Conservation (phyloP, 2,888 invertebrate genomes). For the Nomada fabriciana region DNA sequence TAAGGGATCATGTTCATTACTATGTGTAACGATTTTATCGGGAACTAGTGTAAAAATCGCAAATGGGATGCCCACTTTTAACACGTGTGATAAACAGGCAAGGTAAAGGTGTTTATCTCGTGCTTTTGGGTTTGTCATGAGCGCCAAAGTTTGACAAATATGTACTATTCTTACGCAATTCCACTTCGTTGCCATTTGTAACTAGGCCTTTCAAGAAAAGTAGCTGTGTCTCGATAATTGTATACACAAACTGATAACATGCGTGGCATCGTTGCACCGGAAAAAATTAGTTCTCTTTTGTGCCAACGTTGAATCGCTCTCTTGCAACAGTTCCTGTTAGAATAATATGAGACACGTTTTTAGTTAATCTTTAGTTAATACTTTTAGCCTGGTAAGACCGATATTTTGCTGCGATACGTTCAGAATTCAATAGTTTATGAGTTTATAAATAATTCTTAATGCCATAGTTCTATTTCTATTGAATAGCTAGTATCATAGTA, state of each 20-base stretch:
- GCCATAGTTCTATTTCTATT: background rate
- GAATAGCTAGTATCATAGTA: background rate
- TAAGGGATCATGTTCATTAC: background rate
- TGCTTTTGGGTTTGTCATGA: background rate
- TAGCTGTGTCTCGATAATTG: background rate
- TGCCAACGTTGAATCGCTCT: background rate
- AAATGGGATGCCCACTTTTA: background rate
- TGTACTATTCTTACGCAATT: background rate
- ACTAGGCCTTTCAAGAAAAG: background rate
- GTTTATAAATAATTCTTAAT: constrained; percentile 10
- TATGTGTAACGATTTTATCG: background rate
- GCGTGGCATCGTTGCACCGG: constrained; percentile 4
- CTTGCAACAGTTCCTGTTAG: background rate
- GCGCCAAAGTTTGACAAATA: background rate
- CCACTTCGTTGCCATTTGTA: background rate
- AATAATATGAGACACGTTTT: background rate
- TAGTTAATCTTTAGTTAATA: too few relatives aligned
- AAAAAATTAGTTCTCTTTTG: background rate
- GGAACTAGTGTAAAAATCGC: background rate
- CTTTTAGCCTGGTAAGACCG: background rate
- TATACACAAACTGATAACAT: constrained; percentile 8
- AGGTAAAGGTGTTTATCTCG: background rate
- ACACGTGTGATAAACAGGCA: background rate
- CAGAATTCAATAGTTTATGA: background rate
- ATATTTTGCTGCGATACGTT: background rate